Conservation (phyloP, 2,888 invertebrate genomes). For the Trachelus troglodyta region DNA sequence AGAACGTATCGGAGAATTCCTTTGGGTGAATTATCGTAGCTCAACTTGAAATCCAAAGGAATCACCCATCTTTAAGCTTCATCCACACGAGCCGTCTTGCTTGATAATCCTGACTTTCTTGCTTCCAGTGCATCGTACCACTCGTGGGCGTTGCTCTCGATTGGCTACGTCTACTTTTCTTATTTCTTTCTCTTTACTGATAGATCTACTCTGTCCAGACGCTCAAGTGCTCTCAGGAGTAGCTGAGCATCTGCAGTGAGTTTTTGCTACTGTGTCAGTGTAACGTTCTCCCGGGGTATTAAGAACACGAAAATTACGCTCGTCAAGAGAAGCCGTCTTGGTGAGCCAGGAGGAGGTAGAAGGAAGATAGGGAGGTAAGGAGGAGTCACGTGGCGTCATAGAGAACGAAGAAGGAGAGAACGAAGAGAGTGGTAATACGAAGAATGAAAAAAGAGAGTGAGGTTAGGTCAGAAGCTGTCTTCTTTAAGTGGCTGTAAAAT, state of each 20-base stretch:
- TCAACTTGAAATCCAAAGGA: background rate
- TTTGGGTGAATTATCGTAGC: background rate
- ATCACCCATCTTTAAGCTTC: background rate
- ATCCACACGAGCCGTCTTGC: background rate
- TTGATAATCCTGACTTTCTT: background rate
- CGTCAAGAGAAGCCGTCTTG: background rate
- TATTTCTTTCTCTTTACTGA: background rate
- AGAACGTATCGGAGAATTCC: too few relatives aligned
- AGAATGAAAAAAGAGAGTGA: background rate
- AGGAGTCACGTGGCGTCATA: background rate
- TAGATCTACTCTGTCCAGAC: background rate
- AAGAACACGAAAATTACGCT: background rate
- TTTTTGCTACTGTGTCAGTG: background rate
- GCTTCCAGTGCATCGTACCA: background rate
- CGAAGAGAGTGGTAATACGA: background rate
- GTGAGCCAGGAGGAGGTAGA: background rate
- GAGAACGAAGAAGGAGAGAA: background rate
- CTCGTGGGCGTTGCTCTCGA: background rate
- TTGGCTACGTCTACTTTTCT: background rate
- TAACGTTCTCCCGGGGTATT: background rate
- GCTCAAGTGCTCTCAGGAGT: background rate
- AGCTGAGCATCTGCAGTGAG: background rate
- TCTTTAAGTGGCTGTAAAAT: conserved; percentile 39
- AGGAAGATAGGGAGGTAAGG: background rate
- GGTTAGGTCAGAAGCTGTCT: background rate